phyloP scores from a whole-genome alignment of 2,113 vertebrate genomes.

The Rhineura floridana region DNA sequence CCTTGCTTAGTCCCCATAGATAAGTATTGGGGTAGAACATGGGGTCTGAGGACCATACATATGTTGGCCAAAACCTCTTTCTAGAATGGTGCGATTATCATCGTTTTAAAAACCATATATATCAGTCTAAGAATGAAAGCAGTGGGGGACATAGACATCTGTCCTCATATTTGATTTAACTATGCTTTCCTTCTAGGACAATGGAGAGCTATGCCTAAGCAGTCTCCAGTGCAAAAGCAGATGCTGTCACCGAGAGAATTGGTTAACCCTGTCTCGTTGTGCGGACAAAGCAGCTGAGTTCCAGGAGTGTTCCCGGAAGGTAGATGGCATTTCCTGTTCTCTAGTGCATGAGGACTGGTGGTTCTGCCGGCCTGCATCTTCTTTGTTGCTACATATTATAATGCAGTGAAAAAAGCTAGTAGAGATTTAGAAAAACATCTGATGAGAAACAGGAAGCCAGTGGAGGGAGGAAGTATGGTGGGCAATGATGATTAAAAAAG shows the following conservation, averaged over 20 bases:
- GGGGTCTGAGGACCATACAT: too few relatives aligned
- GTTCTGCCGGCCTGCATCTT: too few relatives aligned
- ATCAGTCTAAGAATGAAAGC: background rate
- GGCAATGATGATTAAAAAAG: background rate
- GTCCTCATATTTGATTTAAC: background rate
- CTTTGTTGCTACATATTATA: background rate
- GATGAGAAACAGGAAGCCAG: background rate
- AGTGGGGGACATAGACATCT: background rate
- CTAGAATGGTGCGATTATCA: too few relatives aligned
- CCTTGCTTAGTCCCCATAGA: too few relatives aligned
- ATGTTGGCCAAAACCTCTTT: too few relatives aligned
- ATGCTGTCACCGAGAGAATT: slow-evolving; percentile 61
- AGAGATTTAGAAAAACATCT: background rate
- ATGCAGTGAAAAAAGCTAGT: background rate
- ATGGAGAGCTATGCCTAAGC: slow-evolving; percentile 77
- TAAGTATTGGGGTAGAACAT: too few relatives aligned
- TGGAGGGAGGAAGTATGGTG: background rate
- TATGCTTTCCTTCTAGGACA: slow-evolving; percentile 47
- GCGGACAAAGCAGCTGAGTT: slow-evolving; percentile 62
- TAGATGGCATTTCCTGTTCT: slow-evolving; percentile 27
- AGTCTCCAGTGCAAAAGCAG: slow-evolving; percentile 79
- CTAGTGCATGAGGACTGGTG: background rate
- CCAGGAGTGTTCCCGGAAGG: slow-evolving; percentile 74
- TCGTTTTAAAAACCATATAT: background rate
- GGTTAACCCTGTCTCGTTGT: slow-evolving; percentile 76